Percentiles rank a stretch among this genome's conserved stretches.
Evolutionary conservation across 2,888 invertebrate species (phyloP).

Genomic region (Agrochola litura): DNA sequence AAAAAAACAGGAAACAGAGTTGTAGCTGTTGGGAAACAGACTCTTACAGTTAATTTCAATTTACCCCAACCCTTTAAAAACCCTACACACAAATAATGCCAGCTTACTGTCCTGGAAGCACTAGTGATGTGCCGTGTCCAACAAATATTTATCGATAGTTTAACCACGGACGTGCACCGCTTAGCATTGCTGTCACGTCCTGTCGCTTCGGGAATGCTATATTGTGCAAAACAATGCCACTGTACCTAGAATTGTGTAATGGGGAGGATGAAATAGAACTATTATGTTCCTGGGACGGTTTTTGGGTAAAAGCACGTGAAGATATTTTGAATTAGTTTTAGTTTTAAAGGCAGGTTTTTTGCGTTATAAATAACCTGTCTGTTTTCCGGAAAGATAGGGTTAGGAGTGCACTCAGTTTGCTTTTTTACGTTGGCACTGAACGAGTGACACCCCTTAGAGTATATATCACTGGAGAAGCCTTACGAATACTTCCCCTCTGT

Average conservation of each 20-base stretch:
- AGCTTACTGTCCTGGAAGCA: slow-evolving; percentile 15
- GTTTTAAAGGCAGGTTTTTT: background rate
- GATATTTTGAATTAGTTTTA: background rate
- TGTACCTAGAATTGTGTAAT: slow-evolving; percentile 38
- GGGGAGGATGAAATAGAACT: slow-evolving; percentile 28
- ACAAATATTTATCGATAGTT: slow-evolving; percentile 66
- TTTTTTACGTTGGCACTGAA: too few relatives aligned
- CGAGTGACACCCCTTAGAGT: too few relatives aligned
- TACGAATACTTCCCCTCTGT: too few relatives aligned
- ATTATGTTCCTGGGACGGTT: slow-evolving; percentile 6
- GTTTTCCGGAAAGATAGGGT: background rate
- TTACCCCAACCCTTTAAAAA: background rate
- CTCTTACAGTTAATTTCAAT: background rate
- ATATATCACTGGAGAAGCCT: too few relatives aligned
- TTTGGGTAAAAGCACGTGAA: background rate
- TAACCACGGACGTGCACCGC: slow-evolving; percentile 47
- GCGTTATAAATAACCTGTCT: too few relatives aligned
- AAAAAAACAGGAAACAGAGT: background rate
- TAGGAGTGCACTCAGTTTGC: background rate
- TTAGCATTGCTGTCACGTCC: slow-evolving; percentile 59
- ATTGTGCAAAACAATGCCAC: slow-evolving; percentile 53
- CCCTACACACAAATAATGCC: too few relatives aligned
- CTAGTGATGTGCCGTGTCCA: slow-evolving; percentile 41
- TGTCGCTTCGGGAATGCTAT: slow-evolving; percentile 52
- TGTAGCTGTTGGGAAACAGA: background rate